phyloP scores from a whole-genome alignment of 2,797 vertebrate species.

The Hippoglossus hippoglossus region DNA sequence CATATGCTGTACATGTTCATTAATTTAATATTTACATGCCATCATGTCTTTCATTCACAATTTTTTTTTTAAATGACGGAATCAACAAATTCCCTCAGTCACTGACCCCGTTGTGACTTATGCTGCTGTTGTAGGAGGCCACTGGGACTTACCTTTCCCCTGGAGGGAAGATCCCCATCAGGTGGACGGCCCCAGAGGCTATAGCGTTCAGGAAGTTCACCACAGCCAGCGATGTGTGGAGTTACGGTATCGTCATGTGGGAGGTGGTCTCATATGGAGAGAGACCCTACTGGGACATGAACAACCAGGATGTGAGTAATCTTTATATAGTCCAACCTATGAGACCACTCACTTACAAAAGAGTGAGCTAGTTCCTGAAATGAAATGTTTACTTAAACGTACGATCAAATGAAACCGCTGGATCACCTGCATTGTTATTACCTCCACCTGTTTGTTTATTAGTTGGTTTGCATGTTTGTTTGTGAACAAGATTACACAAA shows the following conservation, averaged over 20 bases:
- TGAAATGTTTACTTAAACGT: neutral
- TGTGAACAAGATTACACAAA: too few relatives aligned
- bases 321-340: neutral
- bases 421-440: neutral
- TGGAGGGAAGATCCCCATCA: constrained; percentile 98
- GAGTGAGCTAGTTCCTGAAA: neutral
- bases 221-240: constrained; percentile 96
- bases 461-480: too few relatives aligned
- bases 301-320: constrained; percentile 96
- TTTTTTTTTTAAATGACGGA: neutral
- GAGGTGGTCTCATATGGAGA: constrained; percentile 98
- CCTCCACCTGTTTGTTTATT: too few relatives aligned
- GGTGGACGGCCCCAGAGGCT: constrained; percentile 97
- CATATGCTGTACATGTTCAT: neutral
- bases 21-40: constrained; percentile 4
- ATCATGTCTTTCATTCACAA: constrained; percentile 20
- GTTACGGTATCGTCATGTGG: constrained; percentile 98
- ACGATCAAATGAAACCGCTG: constrained; percentile 1
- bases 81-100: neutral
- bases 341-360: neutral
- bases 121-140: constrained; percentile 75
- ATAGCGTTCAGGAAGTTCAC: constrained; percentile 97
- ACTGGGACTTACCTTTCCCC: constrained; percentile 86
- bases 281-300: constrained; percentile 98
- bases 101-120: constrained; percentile 26